Conservation (phyloP, 2,797 vertebrate species). For the Notolabrus celidotus region DNA sequence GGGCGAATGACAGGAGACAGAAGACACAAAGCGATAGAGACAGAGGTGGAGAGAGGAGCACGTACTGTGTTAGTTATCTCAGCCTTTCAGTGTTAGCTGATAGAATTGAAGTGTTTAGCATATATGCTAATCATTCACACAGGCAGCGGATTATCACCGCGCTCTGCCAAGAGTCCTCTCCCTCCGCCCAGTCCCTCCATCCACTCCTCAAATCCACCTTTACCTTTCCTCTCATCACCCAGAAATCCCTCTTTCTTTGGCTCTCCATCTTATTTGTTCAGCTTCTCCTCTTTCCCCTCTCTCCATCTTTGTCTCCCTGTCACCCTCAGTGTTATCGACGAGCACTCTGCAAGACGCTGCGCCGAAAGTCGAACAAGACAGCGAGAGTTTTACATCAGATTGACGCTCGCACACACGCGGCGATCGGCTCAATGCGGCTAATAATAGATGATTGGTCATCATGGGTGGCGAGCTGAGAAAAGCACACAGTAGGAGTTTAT, state of each 20-base stretch:
- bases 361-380: conserved; percentile 45
- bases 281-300: background rate
- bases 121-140: conserved; percentile 81
- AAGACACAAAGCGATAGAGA: conserved; percentile 33
- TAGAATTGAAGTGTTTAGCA: conserved; percentile 95
- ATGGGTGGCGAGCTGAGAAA: conserved; percentile 48
- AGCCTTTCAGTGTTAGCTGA: conserved; percentile 88
- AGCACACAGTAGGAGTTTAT: conserved; percentile 37
- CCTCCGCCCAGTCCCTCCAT: conserved; percentile 46
- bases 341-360: conserved; percentile 33
- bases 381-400: conserved; percentile 39
- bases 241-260: conserved; percentile 19
- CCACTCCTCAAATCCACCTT: conserved; percentile 45
- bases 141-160: conserved; percentile 72
- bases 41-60: conserved; percentile 45
- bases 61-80: conserved; percentile 72
- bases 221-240: conserved; percentile 37
- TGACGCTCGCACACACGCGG: conserved; percentile 16
- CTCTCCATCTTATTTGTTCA: background rate
- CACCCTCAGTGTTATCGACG: conserved; percentile 27
- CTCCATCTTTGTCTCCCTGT: background rate
- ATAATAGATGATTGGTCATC: conserved; percentile 56
- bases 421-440: conserved; percentile 44
- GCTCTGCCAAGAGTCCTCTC: conserved; percentile 72
- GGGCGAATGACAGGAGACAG: conserved; percentile 26